Conservation (phyloP, 2,888 invertebrate genomes). For the Lasius platythorax region DNA sequence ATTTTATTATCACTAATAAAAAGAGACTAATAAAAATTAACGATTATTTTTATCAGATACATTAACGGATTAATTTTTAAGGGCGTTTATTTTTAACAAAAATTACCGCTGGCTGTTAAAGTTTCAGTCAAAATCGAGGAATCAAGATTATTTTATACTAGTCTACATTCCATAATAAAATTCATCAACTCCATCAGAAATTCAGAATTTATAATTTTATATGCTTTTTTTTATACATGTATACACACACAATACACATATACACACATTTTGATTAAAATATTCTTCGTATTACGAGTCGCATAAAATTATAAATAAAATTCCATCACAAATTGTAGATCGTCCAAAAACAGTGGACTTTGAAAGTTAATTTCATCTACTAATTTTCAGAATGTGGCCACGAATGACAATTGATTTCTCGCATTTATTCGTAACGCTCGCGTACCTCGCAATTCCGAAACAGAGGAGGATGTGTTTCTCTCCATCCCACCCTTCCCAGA, state of each 20-base stretch:
- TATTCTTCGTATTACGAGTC: background rate
- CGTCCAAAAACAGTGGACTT: background rate
- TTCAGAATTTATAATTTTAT: background rate
- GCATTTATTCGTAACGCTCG: background rate
- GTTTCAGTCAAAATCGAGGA: background rate
- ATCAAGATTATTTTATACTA: background rate
- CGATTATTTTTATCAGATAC: background rate
- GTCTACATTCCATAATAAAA: background rate
- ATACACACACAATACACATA: background rate
- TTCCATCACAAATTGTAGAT: background rate
- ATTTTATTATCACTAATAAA: background rate
- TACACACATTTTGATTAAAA: background rate
- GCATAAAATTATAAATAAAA: background rate
- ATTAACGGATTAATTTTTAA: background rate
- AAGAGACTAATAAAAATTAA: background rate
- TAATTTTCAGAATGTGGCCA: background rate
- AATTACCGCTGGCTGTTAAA: background rate
- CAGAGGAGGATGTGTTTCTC: conserved; percentile 8
- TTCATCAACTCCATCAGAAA: background rate
- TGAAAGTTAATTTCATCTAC: background rate
- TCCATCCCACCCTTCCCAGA: background rate
- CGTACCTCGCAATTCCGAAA: conserved; percentile 35
- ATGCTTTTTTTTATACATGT: background rate
- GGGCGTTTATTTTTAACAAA: background rate
- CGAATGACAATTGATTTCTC: conserved; percentile 31